Evolutionary conservation across 2,113 vertebrate species (phyloP), one percentile per base, ranked within the genome.

Genomic region (Hydropotes inermis): DNA sequence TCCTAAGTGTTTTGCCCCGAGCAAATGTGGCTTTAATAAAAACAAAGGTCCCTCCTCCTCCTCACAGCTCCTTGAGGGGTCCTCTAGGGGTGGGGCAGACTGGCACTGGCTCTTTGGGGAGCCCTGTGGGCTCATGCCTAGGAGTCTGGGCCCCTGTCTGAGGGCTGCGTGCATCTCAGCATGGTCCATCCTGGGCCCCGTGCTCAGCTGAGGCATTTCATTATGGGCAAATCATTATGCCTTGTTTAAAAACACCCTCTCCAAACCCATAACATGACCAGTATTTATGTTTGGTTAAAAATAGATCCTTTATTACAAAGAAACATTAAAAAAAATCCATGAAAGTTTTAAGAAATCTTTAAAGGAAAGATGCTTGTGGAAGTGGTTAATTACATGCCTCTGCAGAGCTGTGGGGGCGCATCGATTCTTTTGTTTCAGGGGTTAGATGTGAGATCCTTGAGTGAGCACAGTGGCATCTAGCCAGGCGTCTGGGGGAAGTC

Each of bases 211-310:
- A 84, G 82, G 28, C 12, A 7, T 89, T 74, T 55, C 57, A n/a
- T n/a, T 33, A 14, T 4, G 25, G 45, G 67, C 1, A 64, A 74
- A 25, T 45, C 54, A 27, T 45, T 17, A 60, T 8, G 61, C 4
- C 55, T 67, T 39, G 13, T 74, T 91, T 79, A 76, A 85, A 91
- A 87, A 83, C 30, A 25, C 33, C 78, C 30, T 78, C 25, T 87
- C 76, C 12, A 1, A 93, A 36, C 27, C 39, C 19, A 36, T 45
- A 83, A 58, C 79, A 70, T 81, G 81, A n/a, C 91, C 23, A 7
- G 47, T 28, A 33, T 76, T 96, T 94, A 47, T n/a, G 81, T 85
- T 64, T 85, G 33, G 43, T 93, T 93, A 91, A 95, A 97, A 97
- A 96, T 74, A 94, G 64, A 54, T 91, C 47, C 33, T 76, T 82